Evolutionary conservation across 2,113 vertebrate genomes (phyloP), one percentile per base, ranked within the genome.

Genomic region (Notarius quadriscutis): DNA sequence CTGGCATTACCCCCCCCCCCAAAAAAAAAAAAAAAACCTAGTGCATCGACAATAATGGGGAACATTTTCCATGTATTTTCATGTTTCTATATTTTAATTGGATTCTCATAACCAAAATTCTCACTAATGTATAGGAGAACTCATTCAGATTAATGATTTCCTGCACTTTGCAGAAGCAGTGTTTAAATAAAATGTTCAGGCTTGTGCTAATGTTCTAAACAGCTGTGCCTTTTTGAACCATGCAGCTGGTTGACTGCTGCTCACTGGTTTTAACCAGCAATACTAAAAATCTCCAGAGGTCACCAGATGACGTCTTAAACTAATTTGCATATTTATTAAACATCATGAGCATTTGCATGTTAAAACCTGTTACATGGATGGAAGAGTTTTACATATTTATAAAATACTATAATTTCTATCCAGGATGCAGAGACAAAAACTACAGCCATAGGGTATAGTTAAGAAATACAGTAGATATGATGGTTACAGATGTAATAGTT

Each of bases 241-340:
- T n/a, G 14, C 20, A 77, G 74, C 48, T 51, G 71, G 7, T 74
- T 74, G 41, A 48, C 9, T 74, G 27, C 69, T 34, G 15, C 69
- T 71, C 5, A 7, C 69, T 71, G 18, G 18, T 50, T 74, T 48
- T 48, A 17, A 77, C 48, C 74, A 77, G 20, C 48, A n/a, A 22
- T n/a, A 14, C 20, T 14, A 12, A 11, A 77, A n/a, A 9, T 6
- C 74, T 25, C 11, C 51, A 25, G 48, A 41, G 34, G 34, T 41
- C 34, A 41, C 34, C 34, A 41, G 34, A 25, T 50, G 41, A 75
- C 5, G 1, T 9, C 22, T n/a, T 25, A n/a, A 22, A 77, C 1
- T 77, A n/a, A 53, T 77, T 77, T 51, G 48, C 48, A 77, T 77
- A 77, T 77, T 51, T 77, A n/a, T 4, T 74, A 74, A 48, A 48